Conservation (phyloP, 2,113 vertebrate genomes). For the Poecilia latipinna region DNA sequence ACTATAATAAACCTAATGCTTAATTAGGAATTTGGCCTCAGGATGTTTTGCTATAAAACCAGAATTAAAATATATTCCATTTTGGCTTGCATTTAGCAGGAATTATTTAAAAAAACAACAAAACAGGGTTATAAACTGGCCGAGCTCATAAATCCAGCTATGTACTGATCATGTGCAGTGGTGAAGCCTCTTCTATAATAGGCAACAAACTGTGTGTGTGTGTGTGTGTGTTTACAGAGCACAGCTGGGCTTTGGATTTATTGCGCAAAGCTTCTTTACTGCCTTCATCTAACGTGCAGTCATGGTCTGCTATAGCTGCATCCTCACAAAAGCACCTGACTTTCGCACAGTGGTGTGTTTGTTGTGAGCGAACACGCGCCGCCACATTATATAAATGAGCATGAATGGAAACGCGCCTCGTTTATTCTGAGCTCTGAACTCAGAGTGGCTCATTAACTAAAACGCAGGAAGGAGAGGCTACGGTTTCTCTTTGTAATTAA, state of each 20-base stretch:
- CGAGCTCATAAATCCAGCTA: slow-evolving; percentile 37
- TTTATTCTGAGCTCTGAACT: slow-evolving; percentile 31
- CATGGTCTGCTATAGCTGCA: slow-evolving; percentile 35
- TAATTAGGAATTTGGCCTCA: background rate
- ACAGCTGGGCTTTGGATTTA: slow-evolving; percentile 80
- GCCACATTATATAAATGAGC: slow-evolving; percentile 23
- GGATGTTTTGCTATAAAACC: background rate
- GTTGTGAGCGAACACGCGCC: background rate
- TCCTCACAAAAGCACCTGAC: slow-evolving; percentile 28
- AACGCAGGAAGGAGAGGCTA: background rate
- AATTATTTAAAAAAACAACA: slow-evolving; percentile 4
- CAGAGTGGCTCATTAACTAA: slow-evolving; percentile 41
- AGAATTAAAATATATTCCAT: background rate
- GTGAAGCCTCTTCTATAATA: slow-evolving; percentile 15
- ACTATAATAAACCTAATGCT: background rate
- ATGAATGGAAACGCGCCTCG: slow-evolving; percentile 32
- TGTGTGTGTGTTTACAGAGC: slow-evolving; percentile 44
- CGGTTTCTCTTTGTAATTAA: slow-evolving; percentile 18
- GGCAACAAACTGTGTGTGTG: background rate
- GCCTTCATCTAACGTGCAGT: slow-evolving; percentile 64
- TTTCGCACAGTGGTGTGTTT: slow-evolving; percentile 5
- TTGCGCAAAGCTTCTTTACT: slow-evolving; percentile 73
- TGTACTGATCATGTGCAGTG: slow-evolving; percentile 42
- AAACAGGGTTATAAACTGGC: slow-evolving; percentile 9
- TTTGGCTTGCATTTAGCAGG: slow-evolving; percentile 14